A percentile compares a stretch with the other conserved stretches of the same genome.
Evolutionary conservation across 2,113 vertebrate genomes (phyloP).

Genomic region (Vimba vimba): DNA sequence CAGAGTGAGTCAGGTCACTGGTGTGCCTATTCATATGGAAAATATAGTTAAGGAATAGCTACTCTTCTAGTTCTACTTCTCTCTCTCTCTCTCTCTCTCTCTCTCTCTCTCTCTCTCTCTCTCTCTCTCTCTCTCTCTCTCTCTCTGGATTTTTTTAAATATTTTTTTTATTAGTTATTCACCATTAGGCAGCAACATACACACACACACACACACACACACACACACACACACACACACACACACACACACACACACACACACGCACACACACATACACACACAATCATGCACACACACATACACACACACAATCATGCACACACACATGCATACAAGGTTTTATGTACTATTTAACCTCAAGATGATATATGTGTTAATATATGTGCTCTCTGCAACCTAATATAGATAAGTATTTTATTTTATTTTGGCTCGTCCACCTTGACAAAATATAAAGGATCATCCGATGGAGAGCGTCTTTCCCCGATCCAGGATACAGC

Average conservation of each 20-base stretch:
- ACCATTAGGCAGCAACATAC: not conserved
- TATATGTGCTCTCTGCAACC: not conserved
- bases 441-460: too few relatives aligned
- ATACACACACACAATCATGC: too few relatives aligned
- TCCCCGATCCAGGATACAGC: too few relatives aligned
- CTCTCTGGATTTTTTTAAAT: not conserved
- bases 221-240: not conserved
- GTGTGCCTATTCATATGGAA: constrained; percentile 7
- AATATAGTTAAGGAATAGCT: not conserved
- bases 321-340: not conserved
- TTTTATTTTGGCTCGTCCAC: too few relatives aligned
- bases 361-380: not conserved
- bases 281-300: too few relatives aligned
- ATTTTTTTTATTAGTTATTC: not conserved
- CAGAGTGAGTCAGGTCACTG: not conserved
- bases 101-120: not conserved
- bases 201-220: too few relatives aligned
- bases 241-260: not conserved
- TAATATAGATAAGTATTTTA: too few relatives aligned
- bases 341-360: constrained; percentile 5
- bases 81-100: not conserved
- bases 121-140: not conserved
- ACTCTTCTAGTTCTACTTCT: not conserved
- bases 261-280: too few relatives aligned
- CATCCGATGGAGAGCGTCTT: too few relatives aligned